Percentiles rank a stretch among this genome's conserved stretches.
phyloP scores from a whole-genome alignment of 2,113 vertebrate genomes.

The Nicator chloris region DNA sequence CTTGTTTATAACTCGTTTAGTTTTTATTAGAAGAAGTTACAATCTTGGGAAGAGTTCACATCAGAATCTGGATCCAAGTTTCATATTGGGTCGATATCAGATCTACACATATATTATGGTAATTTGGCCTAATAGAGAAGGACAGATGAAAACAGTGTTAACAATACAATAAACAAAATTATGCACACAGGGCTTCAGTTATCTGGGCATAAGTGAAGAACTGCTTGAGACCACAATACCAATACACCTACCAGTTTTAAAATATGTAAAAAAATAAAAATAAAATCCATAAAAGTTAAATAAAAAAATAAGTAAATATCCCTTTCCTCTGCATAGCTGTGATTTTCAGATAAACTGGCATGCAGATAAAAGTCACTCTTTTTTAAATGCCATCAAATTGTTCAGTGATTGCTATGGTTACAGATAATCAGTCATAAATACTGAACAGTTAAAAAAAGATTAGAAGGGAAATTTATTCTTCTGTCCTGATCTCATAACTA shows the following conservation, averaged over 20 bases:
- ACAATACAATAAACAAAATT: background rate
- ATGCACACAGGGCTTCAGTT: background rate
- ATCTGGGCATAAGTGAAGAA: background rate
- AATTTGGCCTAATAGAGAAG: background rate
- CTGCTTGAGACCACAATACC: background rate
- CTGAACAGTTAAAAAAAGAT: background rate
- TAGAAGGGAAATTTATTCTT: background rate
- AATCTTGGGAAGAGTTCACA: background rate
- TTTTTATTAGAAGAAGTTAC: background rate
- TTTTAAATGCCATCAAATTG: background rate
- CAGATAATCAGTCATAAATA: background rate
- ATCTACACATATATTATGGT: background rate
- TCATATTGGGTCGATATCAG: background rate
- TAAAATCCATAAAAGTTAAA: background rate
- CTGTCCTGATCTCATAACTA: background rate
- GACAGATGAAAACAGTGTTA: background rate
- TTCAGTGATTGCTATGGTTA: background rate
- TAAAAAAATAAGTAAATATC: background rate
- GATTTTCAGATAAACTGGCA: background rate
- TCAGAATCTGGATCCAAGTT: background rate
- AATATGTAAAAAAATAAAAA: background rate
- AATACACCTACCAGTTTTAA: background rate
- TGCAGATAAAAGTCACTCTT: background rate
- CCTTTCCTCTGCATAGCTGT: background rate
- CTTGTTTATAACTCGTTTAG: background rate